Percentiles rank a stretch among this genome's conserved stretches.
These are phyloP conservation scores for Onchidella celtica DNA, from an alignment of 2,888 invertebrate genomes.

Conservation along the genomic window DNA sequence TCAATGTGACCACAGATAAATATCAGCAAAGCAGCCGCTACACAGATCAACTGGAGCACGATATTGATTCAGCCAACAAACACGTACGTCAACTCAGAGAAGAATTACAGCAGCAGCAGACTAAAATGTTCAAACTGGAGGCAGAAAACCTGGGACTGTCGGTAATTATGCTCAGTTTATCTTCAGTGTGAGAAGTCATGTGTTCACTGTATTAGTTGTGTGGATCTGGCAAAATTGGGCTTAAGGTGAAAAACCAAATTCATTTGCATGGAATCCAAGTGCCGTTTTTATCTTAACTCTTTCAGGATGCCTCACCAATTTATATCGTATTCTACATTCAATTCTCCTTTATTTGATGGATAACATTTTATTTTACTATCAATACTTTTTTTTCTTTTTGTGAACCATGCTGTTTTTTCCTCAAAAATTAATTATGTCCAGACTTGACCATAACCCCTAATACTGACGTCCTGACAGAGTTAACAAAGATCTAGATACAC, in stretches of 20 bases:
- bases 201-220: background rate
- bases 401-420: no score
- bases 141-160: constrained; percentile 68
- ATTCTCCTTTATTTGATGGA: no score
- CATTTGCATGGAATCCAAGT: background rate
- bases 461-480: no score
- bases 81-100: constrained; percentile 68
- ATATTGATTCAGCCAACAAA: constrained; percentile 67
- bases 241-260: no score
- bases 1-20: constrained; percentile 64
- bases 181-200: background rate
- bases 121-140: constrained; percentile 66
- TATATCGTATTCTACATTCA: no score
- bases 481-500: no score
- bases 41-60: constrained; percentile 66
- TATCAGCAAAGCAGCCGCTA: constrained; percentile 66
- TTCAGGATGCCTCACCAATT: no score
- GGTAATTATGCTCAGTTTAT: constrained; percentile 54
- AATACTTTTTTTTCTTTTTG: no score
- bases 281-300: background rate
- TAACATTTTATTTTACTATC: no score
- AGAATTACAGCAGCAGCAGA: constrained; percentile 70
- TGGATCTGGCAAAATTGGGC: no score
- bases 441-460: no score
- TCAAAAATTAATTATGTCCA: no score